A percentile compares a stretch with the other conserved stretches of the same genome.
phyloP scores from a whole-genome alignment of 1,140 invertebrate genomes.

The Bemisia tabaci region DNA sequence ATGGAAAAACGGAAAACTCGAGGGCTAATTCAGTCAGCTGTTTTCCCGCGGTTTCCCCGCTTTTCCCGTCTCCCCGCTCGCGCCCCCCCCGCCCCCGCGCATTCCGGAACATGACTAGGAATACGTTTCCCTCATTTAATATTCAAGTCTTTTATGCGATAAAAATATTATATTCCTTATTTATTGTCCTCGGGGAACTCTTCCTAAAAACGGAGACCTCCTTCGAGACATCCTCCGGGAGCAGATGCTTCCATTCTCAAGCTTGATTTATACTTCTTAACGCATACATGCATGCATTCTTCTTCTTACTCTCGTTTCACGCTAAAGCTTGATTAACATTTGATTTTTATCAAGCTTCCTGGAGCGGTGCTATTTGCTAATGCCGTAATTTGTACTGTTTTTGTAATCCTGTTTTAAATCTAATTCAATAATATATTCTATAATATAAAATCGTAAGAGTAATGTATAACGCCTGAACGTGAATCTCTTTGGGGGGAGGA shows the following conservation, averaged over 20 bases:
- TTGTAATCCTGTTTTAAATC: too few relatives aligned
- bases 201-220: neutral
- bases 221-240: neutral
- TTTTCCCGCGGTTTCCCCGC: slow-evolving; percentile 8
- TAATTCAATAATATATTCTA: too few relatives aligned
- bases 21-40: slow-evolving; percentile 1
- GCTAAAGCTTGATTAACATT: neutral
- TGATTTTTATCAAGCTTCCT: neutral
- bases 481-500: too few relatives aligned
- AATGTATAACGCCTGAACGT: too few relatives aligned
- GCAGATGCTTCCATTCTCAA: neutral
- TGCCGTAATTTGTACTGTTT: too few relatives aligned
- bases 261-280: neutral
- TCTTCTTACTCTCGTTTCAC: neutral
- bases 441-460: too few relatives aligned
- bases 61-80: slow-evolving; percentile 6
- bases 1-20: neutral
- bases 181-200: neutral
- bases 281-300: neutral
- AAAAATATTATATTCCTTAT: slow-evolving; percentile 1
- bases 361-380: too few relatives aligned
- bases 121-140: slow-evolving; percentile 4
- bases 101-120: slow-evolving; percentile 2
- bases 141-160: neutral
- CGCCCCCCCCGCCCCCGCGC: slow-evolving; percentile 8